Conservation (phyloP, 2,797 vertebrate genomes). For the Trematomus bernacchii region DNA sequence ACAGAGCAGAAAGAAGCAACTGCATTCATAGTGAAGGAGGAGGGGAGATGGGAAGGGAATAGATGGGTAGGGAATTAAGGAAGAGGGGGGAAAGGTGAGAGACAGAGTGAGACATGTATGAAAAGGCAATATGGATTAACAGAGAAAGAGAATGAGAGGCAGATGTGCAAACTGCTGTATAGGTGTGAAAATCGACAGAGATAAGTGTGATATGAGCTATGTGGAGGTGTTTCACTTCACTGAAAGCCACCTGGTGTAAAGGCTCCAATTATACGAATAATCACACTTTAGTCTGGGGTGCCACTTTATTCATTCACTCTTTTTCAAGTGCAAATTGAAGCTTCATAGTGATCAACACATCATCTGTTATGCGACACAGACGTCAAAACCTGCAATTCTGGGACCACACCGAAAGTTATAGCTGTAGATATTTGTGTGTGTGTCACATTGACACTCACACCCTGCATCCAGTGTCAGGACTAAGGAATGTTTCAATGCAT, state of each 20-base stretch:
- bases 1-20: slow-evolving; percentile 49
- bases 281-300: slow-evolving; percentile 52
- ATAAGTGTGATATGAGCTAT: slow-evolving; percentile 50
- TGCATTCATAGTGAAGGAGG: slow-evolving; percentile 37
- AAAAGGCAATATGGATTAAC: slow-evolving; percentile 41
- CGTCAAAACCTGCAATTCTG: not conserved
- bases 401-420: slow-evolving; percentile 28
- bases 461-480: slow-evolving; percentile 54
- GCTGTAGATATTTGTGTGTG: slow-evolving; percentile 40
- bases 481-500: slow-evolving; percentile 58
- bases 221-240: slow-evolving; percentile 48
- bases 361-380: slow-evolving; percentile 1
- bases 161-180: slow-evolving; percentile 32
- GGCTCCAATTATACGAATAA: slow-evolving; percentile 38
- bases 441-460: slow-evolving; percentile 54
- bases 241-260: slow-evolving; percentile 34
- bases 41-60: not conserved
- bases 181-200: slow-evolving; percentile 51
- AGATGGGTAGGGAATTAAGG: not conserved
- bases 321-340: slow-evolving; percentile 72
- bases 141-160: slow-evolving; percentile 11
- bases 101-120: slow-evolving; percentile 5
- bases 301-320: slow-evolving; percentile 20
- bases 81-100: slow-evolving; percentile 18
- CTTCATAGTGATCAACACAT: slow-evolving; percentile 33